Conservation (phyloP, 2,797 vertebrate species). For the Aplochiton taeniatus region DNA sequence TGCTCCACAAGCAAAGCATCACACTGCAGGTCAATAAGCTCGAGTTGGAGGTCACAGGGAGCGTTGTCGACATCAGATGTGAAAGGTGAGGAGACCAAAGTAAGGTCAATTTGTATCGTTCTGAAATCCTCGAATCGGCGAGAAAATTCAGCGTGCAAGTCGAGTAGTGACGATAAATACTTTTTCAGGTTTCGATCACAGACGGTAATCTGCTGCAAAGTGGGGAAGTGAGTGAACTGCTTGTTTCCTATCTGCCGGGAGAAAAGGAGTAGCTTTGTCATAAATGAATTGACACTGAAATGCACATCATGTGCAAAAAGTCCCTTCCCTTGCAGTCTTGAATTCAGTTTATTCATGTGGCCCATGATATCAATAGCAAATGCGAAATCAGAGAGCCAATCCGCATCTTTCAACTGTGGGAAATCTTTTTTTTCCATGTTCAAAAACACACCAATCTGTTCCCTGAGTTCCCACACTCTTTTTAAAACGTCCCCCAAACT, state of each 20-base stretch:
- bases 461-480: slow-evolving; percentile 13
- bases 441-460: slow-evolving; percentile 21
- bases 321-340: slow-evolving; percentile 21
- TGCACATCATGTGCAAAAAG: slow-evolving; percentile 27
- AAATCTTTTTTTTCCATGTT: slow-evolving; percentile 17
- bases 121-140: slow-evolving; percentile 34
- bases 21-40: slow-evolving; percentile 54
- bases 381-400: slow-evolving; percentile 33
- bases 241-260: slow-evolving; percentile 33
- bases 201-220: slow-evolving; percentile 34
- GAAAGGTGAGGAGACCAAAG: slow-evolving; percentile 40
- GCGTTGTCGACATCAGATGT: slow-evolving; percentile 38
- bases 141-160: slow-evolving; percentile 37
- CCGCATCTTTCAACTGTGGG: slow-evolving; percentile 20
- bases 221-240: slow-evolving; percentile 36
- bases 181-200: slow-evolving; percentile 33
- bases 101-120: slow-evolving; percentile 28
- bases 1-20: slow-evolving; percentile 37
- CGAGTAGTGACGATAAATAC: slow-evolving; percentile 34
- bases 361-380: slow-evolving; percentile 24
- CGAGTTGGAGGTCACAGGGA: slow-evolving; percentile 30
- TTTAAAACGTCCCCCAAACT: slow-evolving; percentile 13
- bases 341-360: slow-evolving; percentile 22
- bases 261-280: slow-evolving; percentile 28
- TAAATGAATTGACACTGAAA: slow-evolving; percentile 28